These are phyloP conservation scores for Trichonephila clavata DNA, from an alignment of 1,140 invertebrate species.

Conservation along the genomic window DNA sequence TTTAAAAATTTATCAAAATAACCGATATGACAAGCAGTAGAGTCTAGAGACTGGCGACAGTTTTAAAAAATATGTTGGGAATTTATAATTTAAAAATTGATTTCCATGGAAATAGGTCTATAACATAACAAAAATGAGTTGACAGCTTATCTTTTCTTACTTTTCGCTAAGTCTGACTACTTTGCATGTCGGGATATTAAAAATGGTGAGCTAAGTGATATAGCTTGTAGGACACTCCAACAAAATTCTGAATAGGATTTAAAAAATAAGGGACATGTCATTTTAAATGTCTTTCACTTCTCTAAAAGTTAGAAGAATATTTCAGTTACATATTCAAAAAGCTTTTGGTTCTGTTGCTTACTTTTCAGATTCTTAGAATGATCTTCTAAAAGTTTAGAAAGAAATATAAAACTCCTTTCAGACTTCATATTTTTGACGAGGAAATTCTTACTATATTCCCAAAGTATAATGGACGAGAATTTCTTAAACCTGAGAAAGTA, in stretches of 20 bases:
- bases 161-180: neutral
- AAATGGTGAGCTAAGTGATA: neutral
- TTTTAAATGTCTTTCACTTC: neutral
- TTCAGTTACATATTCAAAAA: neutral
- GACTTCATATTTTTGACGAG: too few species aligned
- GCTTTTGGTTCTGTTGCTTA: neutral
- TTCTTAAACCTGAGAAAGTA: too few species aligned
- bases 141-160: neutral
- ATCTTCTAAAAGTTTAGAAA: neutral
- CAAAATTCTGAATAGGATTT: neutral
- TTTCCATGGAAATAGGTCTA: neutral
- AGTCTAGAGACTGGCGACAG: neutral
- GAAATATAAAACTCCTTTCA: too few species aligned
- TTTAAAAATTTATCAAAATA: conserved; percentile 7
- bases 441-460: too few species aligned
- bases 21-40: neutral
- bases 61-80: neutral
- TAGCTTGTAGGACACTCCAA: neutral
- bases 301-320: neutral
- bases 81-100: neutral
- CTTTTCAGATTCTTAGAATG: neutral
- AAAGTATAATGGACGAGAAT: too few species aligned
- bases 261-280: neutral
- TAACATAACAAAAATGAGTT: neutral
- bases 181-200: neutral